A percentile compares a stretch with the other conserved stretches of the same genome.
Evolutionary conservation across 2,888 invertebrate species (phyloP).

Genomic region (Heteropelma amictum): DNA sequence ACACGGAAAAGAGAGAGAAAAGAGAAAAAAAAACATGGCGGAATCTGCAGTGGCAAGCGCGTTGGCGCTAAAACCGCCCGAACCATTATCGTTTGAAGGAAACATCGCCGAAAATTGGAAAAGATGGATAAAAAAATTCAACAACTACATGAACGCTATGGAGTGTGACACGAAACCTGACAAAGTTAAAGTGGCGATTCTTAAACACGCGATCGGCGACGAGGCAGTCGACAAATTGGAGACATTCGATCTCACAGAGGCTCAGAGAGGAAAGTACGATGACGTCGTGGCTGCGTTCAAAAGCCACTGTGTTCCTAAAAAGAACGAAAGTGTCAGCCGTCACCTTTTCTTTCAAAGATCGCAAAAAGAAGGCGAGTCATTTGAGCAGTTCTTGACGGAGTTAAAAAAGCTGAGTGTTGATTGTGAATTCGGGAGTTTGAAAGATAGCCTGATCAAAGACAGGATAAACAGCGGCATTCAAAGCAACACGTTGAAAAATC

Average conservation of each 20-base stretch:
- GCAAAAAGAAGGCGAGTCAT: slow-evolving; percentile 52
- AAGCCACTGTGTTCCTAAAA: slow-evolving; percentile 45
- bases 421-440: slow-evolving; percentile 57
- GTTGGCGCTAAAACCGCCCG: slow-evolving; percentile 24
- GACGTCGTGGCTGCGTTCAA: slow-evolving; percentile 56
- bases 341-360: slow-evolving; percentile 58
- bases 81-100: slow-evolving; percentile 42
- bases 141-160: slow-evolving; percentile 61
- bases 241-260: slow-evolving; percentile 57
- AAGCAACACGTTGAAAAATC: slow-evolving; percentile 54
- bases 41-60: neutral
- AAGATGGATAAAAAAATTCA: slow-evolving; percentile 59
- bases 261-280: slow-evolving; percentile 48
- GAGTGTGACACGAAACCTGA: slow-evolving; percentile 55
- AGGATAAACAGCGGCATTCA: slow-evolving; percentile 56
- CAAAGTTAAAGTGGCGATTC: slow-evolving; percentile 59
- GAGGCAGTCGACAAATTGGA: slow-evolving; percentile 62
- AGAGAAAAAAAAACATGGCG: neutral
- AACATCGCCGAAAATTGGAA: slow-evolving; percentile 61
- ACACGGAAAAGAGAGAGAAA: no score
- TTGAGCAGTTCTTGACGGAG: slow-evolving; percentile 59
- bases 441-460: slow-evolving; percentile 60
- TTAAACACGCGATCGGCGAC: slow-evolving; percentile 60
- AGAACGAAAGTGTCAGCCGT: slow-evolving; percentile 49
- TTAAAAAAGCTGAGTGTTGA: slow-evolving; percentile 55